phyloP scores from a whole-genome alignment of 1,140 invertebrate genomes.

The Ectropis grisescens region DNA sequence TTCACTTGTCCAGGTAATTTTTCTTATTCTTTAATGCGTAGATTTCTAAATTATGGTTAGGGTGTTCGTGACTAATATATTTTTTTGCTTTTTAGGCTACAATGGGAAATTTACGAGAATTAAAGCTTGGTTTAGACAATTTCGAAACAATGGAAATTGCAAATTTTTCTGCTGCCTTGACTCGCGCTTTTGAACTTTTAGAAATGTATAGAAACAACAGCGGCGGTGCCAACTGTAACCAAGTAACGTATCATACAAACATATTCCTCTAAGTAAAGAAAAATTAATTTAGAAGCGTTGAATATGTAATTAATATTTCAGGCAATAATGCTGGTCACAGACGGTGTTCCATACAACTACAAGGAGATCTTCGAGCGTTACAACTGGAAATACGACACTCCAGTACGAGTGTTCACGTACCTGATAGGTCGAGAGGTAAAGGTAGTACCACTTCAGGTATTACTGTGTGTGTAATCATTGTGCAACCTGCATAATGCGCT shows the following conservation, averaged over 20 bases:
- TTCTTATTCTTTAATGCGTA: too few relatives aligned
- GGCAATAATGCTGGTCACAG: constrained; percentile 98
- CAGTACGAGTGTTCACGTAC: constrained; percentile 97
- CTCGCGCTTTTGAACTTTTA: constrained; percentile 90
- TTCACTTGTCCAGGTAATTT: constrained; percentile 85
- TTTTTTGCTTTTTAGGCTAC: constrained; percentile 77
- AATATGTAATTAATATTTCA: constrained; percentile 57
- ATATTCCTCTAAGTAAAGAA: too few relatives aligned
- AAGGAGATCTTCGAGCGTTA: constrained; percentile 91
- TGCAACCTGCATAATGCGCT: constrained; percentile 65
- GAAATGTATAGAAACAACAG: constrained; percentile 72
- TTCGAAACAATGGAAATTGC: constrained; percentile 91
- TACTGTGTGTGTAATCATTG: constrained; percentile 69
- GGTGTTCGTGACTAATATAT: too few relatives aligned
- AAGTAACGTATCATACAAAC: constrained; percentile 37
- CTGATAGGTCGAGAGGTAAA: constrained; percentile 92
- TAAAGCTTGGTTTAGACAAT: constrained; percentile 84
- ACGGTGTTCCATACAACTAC: constrained; percentile 95
- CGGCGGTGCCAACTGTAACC: constrained; percentile 76
- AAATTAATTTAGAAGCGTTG: too few relatives aligned
- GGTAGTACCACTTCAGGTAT: constrained; percentile 68
- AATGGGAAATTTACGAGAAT: constrained; percentile 86
- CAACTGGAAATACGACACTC: constrained; percentile 84
- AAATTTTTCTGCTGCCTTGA: constrained; percentile 93
- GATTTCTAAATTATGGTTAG: too few relatives aligned